These are phyloP conservation scores for Chrysolina oricalcia DNA, from an alignment of 2,888 invertebrate genomes.

Conservation along the genomic window DNA sequence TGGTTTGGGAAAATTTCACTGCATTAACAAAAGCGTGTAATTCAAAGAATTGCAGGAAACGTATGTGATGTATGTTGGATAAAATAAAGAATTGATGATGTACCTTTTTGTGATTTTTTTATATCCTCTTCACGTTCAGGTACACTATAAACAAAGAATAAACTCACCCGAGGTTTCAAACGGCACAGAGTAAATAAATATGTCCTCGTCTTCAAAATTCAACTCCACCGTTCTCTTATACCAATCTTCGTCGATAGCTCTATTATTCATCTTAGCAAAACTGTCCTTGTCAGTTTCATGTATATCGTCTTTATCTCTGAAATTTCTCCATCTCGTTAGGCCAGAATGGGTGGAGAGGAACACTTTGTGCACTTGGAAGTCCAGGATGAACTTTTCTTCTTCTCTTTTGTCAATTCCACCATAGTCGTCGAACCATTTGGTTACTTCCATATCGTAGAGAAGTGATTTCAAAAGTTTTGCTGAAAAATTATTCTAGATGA, in stretches of 20 bases:
- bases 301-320: slow-evolving; percentile 52
- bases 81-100: too few relatives aligned
- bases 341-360: slow-evolving; percentile 93
- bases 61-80: too few relatives aligned
- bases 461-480: slow-evolving; percentile 52
- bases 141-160: too few relatives aligned
- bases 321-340: slow-evolving; percentile 85
- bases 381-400: slow-evolving; percentile 44
- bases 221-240: slow-evolving; percentile 91
- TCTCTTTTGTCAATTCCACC: slow-evolving; percentile 54
- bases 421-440: slow-evolving; percentile 63
- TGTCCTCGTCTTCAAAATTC: slow-evolving; percentile 82
- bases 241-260: slow-evolving; percentile 91
- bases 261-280: slow-evolving; percentile 74
- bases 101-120: too few relatives aligned
- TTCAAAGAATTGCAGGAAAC: too few relatives aligned
- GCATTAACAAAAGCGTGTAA: too few relatives aligned
- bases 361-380: slow-evolving; percentile 70
- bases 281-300: slow-evolving; percentile 70
- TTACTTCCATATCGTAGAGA: slow-evolving; percentile 64
- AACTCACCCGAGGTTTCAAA: slow-evolving; percentile 74
- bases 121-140: too few relatives aligned
- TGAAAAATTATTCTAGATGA: slow-evolving; percentile 25
- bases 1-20: too few relatives aligned
- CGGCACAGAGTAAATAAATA: slow-evolving; percentile 87